A percentile compares a stretch with the other conserved stretches of the same genome.
phyloP scores from a whole-genome alignment of 2,113 vertebrate genomes.

The Zapus hudsonius region DNA sequence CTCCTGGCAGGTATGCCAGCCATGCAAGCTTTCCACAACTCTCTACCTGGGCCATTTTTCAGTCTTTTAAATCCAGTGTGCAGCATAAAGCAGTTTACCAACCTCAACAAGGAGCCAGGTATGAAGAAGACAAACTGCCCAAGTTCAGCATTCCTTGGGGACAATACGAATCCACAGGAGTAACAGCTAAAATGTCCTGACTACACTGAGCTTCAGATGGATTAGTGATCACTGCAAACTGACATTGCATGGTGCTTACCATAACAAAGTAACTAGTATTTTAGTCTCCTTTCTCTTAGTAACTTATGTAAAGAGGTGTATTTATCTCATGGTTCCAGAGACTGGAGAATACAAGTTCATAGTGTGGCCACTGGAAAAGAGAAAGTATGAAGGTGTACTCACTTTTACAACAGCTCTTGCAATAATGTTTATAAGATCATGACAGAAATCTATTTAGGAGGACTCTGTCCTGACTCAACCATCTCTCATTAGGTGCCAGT shows the following conservation, averaged over 20 bases:
- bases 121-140: background rate
- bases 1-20: too few relatives aligned
- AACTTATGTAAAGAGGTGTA: background rate
- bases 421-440: background rate
- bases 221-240: background rate
- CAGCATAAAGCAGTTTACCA: background rate
- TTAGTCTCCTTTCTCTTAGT: background rate
- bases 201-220: too few relatives aligned
- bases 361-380: background rate
- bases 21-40: background rate
- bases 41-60: background rate
- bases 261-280: background rate
- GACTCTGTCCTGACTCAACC: background rate
- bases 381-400: background rate
- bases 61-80: background rate
- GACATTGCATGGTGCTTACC: background rate
- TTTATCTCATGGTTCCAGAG: background rate
- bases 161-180: too few relatives aligned
- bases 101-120: background rate
- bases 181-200: background rate
- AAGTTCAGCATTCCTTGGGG: background rate
- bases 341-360: background rate
- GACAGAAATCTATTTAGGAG: background rate
- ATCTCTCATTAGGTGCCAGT: background rate
- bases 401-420: background rate